phyloP scores from a whole-genome alignment of 2,113 vertebrate genomes.

The Tursiops truncatus region DNA sequence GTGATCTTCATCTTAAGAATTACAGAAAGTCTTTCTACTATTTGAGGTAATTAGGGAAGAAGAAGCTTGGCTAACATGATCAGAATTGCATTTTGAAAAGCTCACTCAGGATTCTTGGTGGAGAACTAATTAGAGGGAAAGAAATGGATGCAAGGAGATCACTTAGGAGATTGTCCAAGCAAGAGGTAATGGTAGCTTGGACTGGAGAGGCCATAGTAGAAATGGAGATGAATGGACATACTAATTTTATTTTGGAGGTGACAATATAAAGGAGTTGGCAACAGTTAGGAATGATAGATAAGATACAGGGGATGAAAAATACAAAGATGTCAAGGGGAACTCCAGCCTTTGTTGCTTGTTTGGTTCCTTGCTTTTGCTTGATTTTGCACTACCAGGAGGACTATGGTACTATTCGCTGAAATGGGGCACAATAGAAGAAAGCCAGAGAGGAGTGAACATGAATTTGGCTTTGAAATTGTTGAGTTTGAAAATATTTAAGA shows the following conservation, averaged over 20 bases:
- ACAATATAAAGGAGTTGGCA: background rate
- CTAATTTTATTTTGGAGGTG: background rate
- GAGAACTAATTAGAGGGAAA: background rate
- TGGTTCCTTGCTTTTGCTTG: background rate
- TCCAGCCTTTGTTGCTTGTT: background rate
- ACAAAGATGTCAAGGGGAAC: background rate
- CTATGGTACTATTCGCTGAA: background rate
- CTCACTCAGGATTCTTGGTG: background rate
- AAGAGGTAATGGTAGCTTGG: background rate
- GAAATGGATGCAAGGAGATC: background rate
- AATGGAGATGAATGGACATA: background rate
- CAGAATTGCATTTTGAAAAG: background rate
- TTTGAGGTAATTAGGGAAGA: background rate
- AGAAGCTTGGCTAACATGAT: background rate
- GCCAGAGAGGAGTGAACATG: background rate
- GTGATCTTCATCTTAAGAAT: background rate
- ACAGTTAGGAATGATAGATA: background rate
- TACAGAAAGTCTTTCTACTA: background rate
- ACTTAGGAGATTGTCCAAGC: background rate
- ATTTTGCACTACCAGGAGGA: background rate
- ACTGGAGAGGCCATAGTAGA: background rate
- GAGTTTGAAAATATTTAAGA: background rate
- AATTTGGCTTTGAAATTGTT: conserved; percentile 18
- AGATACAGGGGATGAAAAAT: background rate
- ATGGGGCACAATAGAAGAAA: background rate